Conservation (phyloP, 2,888 invertebrate genomes). For the Agonum fuliginosum region DNA sequence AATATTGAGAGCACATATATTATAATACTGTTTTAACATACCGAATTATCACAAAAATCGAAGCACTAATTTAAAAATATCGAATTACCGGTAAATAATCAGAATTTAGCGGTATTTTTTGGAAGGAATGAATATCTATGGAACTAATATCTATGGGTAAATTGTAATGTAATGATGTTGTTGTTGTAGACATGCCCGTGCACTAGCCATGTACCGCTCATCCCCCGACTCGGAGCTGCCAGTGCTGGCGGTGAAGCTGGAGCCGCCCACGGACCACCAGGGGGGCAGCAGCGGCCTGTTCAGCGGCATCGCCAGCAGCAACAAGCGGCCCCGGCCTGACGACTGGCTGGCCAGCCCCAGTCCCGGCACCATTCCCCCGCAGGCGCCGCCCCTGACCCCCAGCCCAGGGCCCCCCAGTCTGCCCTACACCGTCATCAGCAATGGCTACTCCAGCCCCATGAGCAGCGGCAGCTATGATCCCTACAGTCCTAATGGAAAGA, state of each 20-base stretch:
- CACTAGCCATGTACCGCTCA: not conserved
- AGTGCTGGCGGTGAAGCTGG: constrained; percentile 66
- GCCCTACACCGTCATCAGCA: constrained; percentile 77
- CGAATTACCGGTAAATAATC: too few species aligned
- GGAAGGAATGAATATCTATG: too few species aligned
- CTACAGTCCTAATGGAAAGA: constrained; percentile 92
- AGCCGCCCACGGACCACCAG: constrained; percentile 74
- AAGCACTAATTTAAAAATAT: too few species aligned
- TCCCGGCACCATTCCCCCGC: constrained; percentile 76
- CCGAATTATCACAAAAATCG: too few species aligned
- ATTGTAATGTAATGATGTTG: too few species aligned
- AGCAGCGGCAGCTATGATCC: constrained; percentile 93
- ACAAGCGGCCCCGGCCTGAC: constrained; percentile 76
- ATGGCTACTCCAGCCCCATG: constrained; percentile 90
- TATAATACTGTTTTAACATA: too few species aligned
- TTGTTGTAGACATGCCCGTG: too few species aligned
- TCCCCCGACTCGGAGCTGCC: constrained; percentile 35
- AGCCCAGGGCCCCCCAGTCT: constrained; percentile 77
- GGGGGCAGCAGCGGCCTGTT: constrained; percentile 70
- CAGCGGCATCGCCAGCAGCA: constrained; percentile 64
- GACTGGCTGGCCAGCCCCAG: constrained; percentile 81
- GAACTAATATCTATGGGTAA: too few species aligned
- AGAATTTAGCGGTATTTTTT: too few species aligned
- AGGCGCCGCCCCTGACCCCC: constrained; percentile 79
- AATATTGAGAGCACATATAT: too few species aligned